These are phyloP conservation scores for Chymomyza procnemis DNA, from an alignment of 2,888 invertebrate genomes.

Conservation along the genomic window DNA sequence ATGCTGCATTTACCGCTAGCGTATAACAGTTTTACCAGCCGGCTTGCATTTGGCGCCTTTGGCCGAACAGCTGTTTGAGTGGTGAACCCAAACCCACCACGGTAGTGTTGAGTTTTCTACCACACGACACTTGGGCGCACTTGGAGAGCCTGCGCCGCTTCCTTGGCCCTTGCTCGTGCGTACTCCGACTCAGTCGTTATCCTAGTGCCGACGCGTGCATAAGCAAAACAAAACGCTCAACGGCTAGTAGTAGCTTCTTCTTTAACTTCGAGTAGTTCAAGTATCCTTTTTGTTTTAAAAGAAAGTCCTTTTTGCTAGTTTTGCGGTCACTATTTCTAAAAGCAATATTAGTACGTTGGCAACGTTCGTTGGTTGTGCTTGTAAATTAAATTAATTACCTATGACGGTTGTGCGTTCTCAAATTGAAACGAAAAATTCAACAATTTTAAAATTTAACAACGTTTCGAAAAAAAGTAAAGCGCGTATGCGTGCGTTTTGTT, in stretches of 20 bases:
- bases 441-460: not conserved
- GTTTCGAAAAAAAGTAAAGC: not conserved
- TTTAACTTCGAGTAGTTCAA: not conserved
- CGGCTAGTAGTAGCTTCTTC: not conserved
- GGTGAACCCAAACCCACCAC: constrained; percentile 4
- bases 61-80: constrained; percentile 14
- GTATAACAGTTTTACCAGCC: constrained; percentile 18
- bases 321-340: not conserved
- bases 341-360: not conserved
- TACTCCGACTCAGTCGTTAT: constrained; percentile 57
- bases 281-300: not conserved
- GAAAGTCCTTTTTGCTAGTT: not conserved
- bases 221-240: constrained; percentile 26
- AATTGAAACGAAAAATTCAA: not conserved
- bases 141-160: constrained; percentile 38
- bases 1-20: constrained; percentile 36
- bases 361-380: not conserved
- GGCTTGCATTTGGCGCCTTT: constrained; percentile 35
- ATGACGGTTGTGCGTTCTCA: not conserved
- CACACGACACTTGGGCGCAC: constrained; percentile 12
- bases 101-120: constrained; percentile 46
- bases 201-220: constrained; percentile 63
- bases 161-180: constrained; percentile 29
- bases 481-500: not conserved
- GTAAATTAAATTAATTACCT: not conserved